Evolutionary conservation across 2,797 vertebrate species (phyloP).

Genomic region (Pygocentrus nattereri): DNA sequence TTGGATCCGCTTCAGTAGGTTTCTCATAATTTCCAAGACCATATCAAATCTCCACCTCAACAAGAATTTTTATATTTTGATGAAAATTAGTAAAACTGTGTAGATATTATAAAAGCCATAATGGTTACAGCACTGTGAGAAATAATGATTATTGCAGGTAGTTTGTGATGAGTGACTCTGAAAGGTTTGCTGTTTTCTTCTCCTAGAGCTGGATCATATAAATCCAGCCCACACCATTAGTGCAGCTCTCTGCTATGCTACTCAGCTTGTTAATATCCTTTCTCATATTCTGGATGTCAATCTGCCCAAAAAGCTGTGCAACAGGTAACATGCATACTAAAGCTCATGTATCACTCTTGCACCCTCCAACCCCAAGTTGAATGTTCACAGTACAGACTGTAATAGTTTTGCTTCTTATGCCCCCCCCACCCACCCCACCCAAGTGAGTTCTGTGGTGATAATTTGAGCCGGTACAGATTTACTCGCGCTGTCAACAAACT

Average conservation of each 20-base stretch:
- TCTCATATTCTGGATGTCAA: conserved; percentile 94
- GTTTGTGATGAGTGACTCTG: background rate
- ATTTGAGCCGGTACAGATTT: conserved; percentile 92
- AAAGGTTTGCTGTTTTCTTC: conserved; percentile 4
- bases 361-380: background rate
- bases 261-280: conserved; percentile 91
- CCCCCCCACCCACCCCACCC: no score
- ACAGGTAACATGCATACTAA: conserved; percentile 80
- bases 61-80: background rate
- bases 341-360: background rate
- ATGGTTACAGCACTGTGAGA: background rate
- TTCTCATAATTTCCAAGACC: background rate
- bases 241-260: conserved; percentile 93
- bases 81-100: background rate
- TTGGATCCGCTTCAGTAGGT: no score
- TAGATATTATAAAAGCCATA: background rate
- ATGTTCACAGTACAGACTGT: background rate
- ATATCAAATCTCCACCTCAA: background rate
- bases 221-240: conserved; percentile 96
- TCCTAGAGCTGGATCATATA: conserved; percentile 90
- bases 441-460: conserved; percentile 97
- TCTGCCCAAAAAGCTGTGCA: conserved; percentile 95
- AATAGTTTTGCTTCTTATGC: background rate
- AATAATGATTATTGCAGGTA: background rate
- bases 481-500: conserved; percentile 93